Evolutionary conservation across 2,113 vertebrate genomes (phyloP), one percentile per base, ranked within the genome.

Genomic region (Ammodytes dubius): DNA sequence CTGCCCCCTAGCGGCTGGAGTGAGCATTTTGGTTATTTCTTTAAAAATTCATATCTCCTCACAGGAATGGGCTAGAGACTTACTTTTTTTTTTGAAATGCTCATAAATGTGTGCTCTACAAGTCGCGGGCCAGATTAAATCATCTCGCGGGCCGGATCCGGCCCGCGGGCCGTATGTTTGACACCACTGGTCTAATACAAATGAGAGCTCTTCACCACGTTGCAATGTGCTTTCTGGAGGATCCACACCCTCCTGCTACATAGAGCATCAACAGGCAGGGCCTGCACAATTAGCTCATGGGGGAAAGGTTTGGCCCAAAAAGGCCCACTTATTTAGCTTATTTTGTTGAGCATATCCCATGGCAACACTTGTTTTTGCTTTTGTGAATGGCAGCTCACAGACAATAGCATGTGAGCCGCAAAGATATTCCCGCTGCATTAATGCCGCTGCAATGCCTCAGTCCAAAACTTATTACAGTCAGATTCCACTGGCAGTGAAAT

Each of bases 361-460:
- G 82, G 84, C 78, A 91, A 89, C 86, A 64, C 66, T 89, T 92
- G 88, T 83, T 92, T 27, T 91, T 85, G 74, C 82, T 83, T 88
- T 86, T 77, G 77, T 88, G 83, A 89, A 85, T 81, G 75, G 79
- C 72, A 72, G 82, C 70, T 88, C 77, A 14, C 54, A 71, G 76
- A 89, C 84, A 90, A 86, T 77, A 86, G 87, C 82, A 81, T 78
- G 82, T 84, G 83, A 88, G 81, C 78, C 7, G 59, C 80, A 64
- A 61, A 85, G 67, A 84, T 87, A 83, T 88, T 89, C 87, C 61
- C 64, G 15, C 73, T 78, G 77, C 74, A 89, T 73, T 49, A 27
- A 27, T 27, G 27, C 61, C 64, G 15, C 73, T 78, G 77, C 74
- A 89, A 70, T 49, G 84, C 83, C 77, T 69, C n/a, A n/a, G 68